These are phyloP conservation scores for Chesias legatella DNA, from an alignment of 2,888 invertebrate species.

Conservation along the genomic window DNA sequence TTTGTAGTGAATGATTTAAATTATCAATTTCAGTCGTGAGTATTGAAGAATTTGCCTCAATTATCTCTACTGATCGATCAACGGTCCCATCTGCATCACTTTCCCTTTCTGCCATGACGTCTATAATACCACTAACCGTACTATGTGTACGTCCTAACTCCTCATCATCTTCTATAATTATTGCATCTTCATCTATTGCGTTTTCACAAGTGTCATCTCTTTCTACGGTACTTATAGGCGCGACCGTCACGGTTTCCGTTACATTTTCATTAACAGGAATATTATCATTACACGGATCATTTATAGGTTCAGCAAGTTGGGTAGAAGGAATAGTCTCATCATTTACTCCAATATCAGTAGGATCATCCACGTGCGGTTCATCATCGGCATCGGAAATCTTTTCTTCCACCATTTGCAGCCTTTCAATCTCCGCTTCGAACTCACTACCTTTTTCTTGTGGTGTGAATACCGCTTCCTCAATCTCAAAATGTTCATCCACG, in stretches of 20 bases:
- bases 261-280: background rate
- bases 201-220: background rate
- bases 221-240: no score
- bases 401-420: slow-evolving; percentile 17
- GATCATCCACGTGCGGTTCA: background rate
- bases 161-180: no score
- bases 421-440: slow-evolving; percentile 22
- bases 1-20: slow-evolving; percentile 4
- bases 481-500: slow-evolving; percentile 11
- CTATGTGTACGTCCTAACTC: no score
- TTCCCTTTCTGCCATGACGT: no score
- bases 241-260: background rate
- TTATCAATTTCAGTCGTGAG: background rate
- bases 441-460: slow-evolving; percentile 13
- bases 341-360: background rate
- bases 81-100: no score
- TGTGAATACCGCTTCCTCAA: slow-evolving; percentile 11
- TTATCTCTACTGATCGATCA: no score
- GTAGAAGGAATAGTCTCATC: slow-evolving; percentile 19
- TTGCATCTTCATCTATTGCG: no score
- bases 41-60: no score
- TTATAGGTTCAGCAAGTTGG: no score
- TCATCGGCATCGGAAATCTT: slow-evolving; percentile 5
- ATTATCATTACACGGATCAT: background rate
- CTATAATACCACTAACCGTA: no score